Percentiles rank a stretch among this genome's conserved stretches.
Evolutionary conservation across 2,797 vertebrate genomes (phyloP).

Genomic region (Poeciliopsis infans): DNA sequence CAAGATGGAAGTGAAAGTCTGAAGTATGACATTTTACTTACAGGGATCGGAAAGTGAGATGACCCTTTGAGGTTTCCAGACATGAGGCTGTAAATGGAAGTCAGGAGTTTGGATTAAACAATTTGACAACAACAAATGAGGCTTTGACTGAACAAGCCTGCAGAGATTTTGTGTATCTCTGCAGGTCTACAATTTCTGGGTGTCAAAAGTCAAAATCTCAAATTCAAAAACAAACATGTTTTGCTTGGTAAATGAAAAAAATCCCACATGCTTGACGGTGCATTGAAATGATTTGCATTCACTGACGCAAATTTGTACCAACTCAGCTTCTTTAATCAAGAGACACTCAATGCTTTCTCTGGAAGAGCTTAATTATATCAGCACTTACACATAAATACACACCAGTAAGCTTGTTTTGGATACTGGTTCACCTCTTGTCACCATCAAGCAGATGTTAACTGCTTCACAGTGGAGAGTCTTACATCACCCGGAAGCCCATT

Average conservation of each 20-base stretch:
- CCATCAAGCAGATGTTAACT: conserved; percentile 1
- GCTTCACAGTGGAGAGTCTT: conserved; percentile 36
- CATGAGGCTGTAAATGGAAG: not conserved
- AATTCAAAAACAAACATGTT: not conserved
- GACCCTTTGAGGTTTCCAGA: not conserved
- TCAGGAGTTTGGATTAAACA: not conserved
- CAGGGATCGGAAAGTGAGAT: not conserved
- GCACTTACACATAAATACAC: not conserved
- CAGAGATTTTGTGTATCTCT: too few relatives aligned
- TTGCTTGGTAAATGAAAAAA: not conserved
- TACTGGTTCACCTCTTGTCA: conserved; percentile 20
- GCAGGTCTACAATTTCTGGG: too few relatives aligned
- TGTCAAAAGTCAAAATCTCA: too few relatives aligned
- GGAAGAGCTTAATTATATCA: not conserved
- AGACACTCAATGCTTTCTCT: not conserved
- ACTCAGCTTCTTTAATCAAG: not conserved
- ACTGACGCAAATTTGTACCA: not conserved
- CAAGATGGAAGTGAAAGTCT: not conserved
- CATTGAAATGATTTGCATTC: not conserved
- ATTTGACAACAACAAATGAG: not conserved
- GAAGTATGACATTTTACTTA: not conserved
- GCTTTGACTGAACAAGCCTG: not conserved
- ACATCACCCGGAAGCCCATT: conserved; percentile 45
- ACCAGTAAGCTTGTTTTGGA: not conserved
- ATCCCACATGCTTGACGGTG: not conserved